Base-by-base conservation (phyloP, 2,113 vertebrate species). In the Prinia subflava region DNA sequence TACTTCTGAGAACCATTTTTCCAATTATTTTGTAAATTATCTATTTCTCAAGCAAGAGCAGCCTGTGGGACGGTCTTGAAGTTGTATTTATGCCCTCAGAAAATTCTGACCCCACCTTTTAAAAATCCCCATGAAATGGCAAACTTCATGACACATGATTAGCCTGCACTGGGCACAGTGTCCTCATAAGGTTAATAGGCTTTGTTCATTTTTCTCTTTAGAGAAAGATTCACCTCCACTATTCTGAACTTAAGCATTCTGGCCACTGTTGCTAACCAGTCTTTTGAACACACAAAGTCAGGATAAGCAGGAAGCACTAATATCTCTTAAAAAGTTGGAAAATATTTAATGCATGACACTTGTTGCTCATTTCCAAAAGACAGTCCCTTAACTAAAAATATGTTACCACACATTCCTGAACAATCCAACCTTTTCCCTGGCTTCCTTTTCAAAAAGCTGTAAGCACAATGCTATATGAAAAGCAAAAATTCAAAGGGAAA, bases 331-430 rank as follows among this genome's bases (percentile, higher is more conserved):
- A 82, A 70, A 23, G 50, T 79, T 91, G 81, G 64, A 86, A 90
- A 94, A 91, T 14, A 5, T 53, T 94, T 90, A 90, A 81, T 41
- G 25, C 24, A 9, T 89, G 59, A 92, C 69, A 57, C 46, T 79
- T 88, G 56, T 63, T 81, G 25, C n/a, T 90, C 13, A 60, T 86
- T 92, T 92, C 69, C 69, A 93, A 90, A 52, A 81, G 68, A 63
- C 86, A 79, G 85, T 60, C 60, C 80, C 64, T 77, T 84, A 96
- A 95, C 90, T 97, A 96, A 97, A 94, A 91, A 93, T 94, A 95
- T 33, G 41, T 83, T 91, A 42, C 85, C 9, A 1, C 76, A 62
- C 94, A 96, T 97, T 97, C 96, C 95, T 96, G 92, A 97, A 86
- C 1, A 23, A 90, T 67, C 89, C 86, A 91, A 87, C 28, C 15